Conservation (phyloP, 2,797 vertebrate genomes). For the Pterois miles region DNA sequence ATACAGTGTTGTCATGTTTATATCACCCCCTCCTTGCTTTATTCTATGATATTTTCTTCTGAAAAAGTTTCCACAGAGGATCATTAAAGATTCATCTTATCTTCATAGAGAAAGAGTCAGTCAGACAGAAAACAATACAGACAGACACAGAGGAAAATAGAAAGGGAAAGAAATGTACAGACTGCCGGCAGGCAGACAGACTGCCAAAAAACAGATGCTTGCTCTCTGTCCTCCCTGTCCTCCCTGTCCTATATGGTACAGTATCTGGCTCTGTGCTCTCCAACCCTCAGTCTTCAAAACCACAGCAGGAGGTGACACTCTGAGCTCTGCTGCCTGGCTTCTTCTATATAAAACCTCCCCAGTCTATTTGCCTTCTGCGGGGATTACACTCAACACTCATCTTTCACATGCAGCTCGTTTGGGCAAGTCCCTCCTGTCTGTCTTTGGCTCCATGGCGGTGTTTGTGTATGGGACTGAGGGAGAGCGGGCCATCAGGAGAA, state of each 20-base stretch:
- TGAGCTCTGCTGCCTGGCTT: constrained; percentile 50
- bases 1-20: constrained; percentile 47
- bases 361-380: constrained; percentile 72
- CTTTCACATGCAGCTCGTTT: constrained; percentile 63
- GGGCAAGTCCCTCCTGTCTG: constrained; percentile 62
- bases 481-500: constrained; percentile 50
- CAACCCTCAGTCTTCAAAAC: constrained; percentile 64
- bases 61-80: constrained; percentile 60
- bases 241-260: not conserved
- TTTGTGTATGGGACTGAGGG: constrained; percentile 6
- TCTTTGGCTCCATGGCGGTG: constrained; percentile 39
- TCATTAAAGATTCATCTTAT: constrained; percentile 75
- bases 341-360: constrained; percentile 61
- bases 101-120: constrained; percentile 56
- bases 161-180: constrained; percentile 35
- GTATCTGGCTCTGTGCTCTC: constrained; percentile 58
- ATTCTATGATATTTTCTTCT: constrained; percentile 36
- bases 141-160: constrained; percentile 61
- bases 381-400: constrained; percentile 71
- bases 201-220: constrained; percentile 44
- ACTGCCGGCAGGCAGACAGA: constrained; percentile 43
- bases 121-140: constrained; percentile 62
- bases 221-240: constrained; percentile 56
- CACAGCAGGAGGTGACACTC: constrained; percentile 65
- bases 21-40: not conserved